These are phyloP conservation scores for Actinostola sp. DNA, from an alignment of 92 coral and sea anemone genomes.

Conservation along the genomic window DNA sequence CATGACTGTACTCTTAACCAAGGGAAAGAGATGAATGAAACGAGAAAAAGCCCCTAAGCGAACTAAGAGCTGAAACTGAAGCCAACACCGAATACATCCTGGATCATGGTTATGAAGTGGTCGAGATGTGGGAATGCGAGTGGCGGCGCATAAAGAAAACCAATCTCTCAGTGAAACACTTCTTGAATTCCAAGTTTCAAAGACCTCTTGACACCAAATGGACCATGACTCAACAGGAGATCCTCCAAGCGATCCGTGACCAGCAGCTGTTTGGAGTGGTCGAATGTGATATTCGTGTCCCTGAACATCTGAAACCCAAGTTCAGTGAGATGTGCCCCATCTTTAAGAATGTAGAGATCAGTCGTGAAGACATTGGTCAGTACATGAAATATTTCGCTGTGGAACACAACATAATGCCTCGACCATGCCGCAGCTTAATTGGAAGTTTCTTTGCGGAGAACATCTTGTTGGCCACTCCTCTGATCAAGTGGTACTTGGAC, in stretches of 20 bases:
- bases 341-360: slow-evolving; percentile 35
- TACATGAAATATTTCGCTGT: slow-evolving; percentile 48
- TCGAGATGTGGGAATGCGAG: slow-evolving; percentile 52
- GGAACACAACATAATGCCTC: slow-evolving; percentile 39
- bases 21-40: slow-evolving; percentile 24
- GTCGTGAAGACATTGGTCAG: slow-evolving; percentile 50
- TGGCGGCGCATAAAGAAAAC: slow-evolving; percentile 6
- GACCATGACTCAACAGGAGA: slow-evolving; percentile 13
- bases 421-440: slow-evolving; percentile 38
- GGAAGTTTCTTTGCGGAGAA: slow-evolving; percentile 40
- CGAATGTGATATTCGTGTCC: slow-evolving; percentile 42
- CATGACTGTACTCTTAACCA: slow-evolving; percentile 18
- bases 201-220: slow-evolving; percentile 35
- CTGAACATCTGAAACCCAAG: slow-evolving; percentile 30
- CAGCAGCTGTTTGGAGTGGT: slow-evolving; percentile 33
- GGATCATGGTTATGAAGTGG: slow-evolving; percentile 30
- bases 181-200: slow-evolving; percentile 20
- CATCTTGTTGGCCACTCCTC: slow-evolving; percentile 48
- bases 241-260: slow-evolving; percentile 26
- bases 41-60: slow-evolving; percentile 27
- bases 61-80: slow-evolving; percentile 24
- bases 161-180: slow-evolving; percentile 12
- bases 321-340: slow-evolving; percentile 53
- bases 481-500: slow-evolving; percentile 47
- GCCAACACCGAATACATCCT: slow-evolving; percentile 30